Percentiles rank a stretch among this genome's conserved stretches.
phyloP scores from a whole-genome alignment of 2,113 vertebrate species.

The Cyanoderma ruficeps region DNA sequence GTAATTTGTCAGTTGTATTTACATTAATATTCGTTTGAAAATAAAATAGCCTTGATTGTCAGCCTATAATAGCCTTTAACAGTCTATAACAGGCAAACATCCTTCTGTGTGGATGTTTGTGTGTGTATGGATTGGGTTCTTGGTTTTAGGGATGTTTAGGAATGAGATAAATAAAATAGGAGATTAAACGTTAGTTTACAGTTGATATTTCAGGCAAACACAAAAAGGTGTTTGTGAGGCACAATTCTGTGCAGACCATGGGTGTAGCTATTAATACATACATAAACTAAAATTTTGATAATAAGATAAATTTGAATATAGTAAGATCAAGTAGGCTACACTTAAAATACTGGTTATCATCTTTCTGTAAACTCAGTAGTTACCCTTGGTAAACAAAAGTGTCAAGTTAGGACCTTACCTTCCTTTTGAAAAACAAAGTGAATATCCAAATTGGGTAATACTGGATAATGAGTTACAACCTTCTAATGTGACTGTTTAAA shows the following conservation, averaged over 20 bases:
- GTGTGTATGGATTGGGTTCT: not conserved
- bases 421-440: not conserved
- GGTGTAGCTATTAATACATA: not conserved
- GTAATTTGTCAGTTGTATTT: conserved; percentile 38
- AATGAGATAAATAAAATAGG: not conserved
- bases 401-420: not conserved
- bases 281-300: not conserved
- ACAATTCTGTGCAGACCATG: not conserved
- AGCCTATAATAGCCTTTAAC: not conserved
- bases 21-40: not conserved
- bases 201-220: not conserved
- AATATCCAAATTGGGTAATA: not conserved
- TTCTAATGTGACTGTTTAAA: not conserved
- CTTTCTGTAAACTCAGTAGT: not conserved
- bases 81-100: too few species aligned
- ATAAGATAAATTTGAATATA: not conserved
- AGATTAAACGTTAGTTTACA: not conserved
- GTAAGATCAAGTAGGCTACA: not conserved
- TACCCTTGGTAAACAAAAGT: not conserved
- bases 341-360: not conserved
- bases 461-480: not conserved
- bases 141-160: not conserved
- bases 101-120: not conserved
- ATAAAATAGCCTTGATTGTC: not conserved
- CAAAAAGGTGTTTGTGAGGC: not conserved